Base-by-base conservation (phyloP, 2,113 vertebrate genomes). In the Felis catus region DNA sequence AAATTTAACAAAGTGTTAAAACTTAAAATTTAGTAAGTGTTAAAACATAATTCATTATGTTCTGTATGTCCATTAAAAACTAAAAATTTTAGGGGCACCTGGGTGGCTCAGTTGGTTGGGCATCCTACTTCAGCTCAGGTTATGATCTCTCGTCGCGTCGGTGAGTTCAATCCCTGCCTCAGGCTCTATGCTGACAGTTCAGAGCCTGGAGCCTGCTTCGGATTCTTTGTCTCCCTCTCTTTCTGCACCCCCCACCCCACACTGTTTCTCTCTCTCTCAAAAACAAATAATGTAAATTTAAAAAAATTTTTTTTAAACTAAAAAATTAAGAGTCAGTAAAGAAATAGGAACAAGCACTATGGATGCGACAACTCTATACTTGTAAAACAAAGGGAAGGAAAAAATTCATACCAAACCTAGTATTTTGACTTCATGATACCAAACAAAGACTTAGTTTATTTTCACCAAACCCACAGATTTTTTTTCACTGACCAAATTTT, bases 21-120 rank as follows among this genome's bases (percentile, higher is more conserved):
- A 78, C 14, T 21, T 61, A 87, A 90, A 65, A 21, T 81, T 93
- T 27, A 65, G 81, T 71, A 85, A 91, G 3, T 36, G 51, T 71
- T 92, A 45, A 94, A 85, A 82, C 18, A 70, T 55, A 92, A 96
- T 83, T 55, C 16, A 53, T 81, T 86, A 15, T 70, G 81, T 96
- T 88, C 48, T 91, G 2, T 78, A 51, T 66, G 7, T 45, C 23
- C 21, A 78, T 45, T 73, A 66, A 87, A 97, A 92, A 89, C 11
- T 84, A 61, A 45, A 96, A 55, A 68, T 71, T 79, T 41, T 84
- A 81, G 19, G 58, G 58, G 58, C 7, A 3, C 21, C 7, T 23
- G 58, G 58, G 58, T 61, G 58, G 3, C 58, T 61, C 21, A 55
- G 55, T 55, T 55, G 58, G 58, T 23, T 61, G 58, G 58, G 58